Conservation (phyloP, 2,797 vertebrate genomes). For the Poeciliopsis paucimaculata region DNA sequence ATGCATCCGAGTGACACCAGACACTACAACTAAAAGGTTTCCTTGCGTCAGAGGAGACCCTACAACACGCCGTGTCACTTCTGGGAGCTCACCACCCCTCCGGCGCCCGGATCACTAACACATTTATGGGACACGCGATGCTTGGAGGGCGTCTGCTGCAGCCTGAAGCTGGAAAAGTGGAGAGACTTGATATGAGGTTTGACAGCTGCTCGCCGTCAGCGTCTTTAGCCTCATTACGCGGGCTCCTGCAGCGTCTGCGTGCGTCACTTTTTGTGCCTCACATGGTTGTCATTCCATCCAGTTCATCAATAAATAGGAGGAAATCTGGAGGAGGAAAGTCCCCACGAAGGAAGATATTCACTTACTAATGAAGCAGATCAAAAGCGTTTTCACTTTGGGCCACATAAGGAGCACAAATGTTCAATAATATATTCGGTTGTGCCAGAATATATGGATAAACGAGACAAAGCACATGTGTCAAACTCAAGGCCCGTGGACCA, state of each 20-base stretch:
- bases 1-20: conserved; percentile 86
- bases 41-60: conserved; percentile 93
- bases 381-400: too few relatives aligned
- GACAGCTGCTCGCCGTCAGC: conserved; percentile 81
- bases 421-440: too few relatives aligned
- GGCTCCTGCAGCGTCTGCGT: conserved; percentile 41
- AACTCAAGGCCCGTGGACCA: too few relatives aligned
- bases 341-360: background rate
- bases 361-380: background rate
- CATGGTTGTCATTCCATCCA: conserved; percentile 51
- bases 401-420: too few relatives aligned
- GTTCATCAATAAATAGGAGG: conserved; percentile 51
- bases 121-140: conserved; percentile 32
- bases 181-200: conserved; percentile 84
- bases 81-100: conserved; percentile 81
- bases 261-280: conserved; percentile 56
- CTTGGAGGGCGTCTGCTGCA: conserved; percentile 18
- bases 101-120: conserved; percentile 39
- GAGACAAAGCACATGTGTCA: too few relatives aligned
- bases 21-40: conserved; percentile 88
- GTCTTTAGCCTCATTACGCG: conserved; percentile 47
- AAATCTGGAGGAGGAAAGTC: background rate
- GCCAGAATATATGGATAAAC: too few relatives aligned
- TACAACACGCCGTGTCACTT: conserved; percentile 88
- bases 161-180: conserved; percentile 67